Percentiles rank a stretch among this genome's conserved stretches.
phyloP scores from a whole-genome alignment of 2,113 vertebrate genomes.

The Rhagologus leucostigma region DNA sequence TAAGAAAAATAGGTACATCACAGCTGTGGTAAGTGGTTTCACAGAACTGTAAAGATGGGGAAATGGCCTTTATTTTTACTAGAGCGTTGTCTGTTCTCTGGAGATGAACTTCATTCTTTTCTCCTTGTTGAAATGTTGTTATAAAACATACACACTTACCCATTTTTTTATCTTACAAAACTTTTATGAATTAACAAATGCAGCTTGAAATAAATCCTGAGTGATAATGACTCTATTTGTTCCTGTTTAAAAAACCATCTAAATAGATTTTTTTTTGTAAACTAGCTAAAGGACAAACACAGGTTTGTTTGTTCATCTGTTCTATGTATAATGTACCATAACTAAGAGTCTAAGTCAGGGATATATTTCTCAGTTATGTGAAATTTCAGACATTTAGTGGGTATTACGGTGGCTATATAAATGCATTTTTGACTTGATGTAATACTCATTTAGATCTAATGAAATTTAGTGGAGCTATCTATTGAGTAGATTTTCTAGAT shows the following conservation, averaged over 20 bases:
- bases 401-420: neutral
- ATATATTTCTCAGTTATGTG: neutral
- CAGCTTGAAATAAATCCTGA: neutral
- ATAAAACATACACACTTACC: fast-evolving
- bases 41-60: neutral
- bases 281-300: neutral
- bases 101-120: neutral
- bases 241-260: neutral
- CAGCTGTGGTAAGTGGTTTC: neutral
- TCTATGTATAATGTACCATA: neutral
- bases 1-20: neutral
- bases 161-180: neutral
- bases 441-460: neutral
- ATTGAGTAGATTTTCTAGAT: neutral
- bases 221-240: neutral
- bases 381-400: neutral
- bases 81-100: neutral
- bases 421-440: neutral
- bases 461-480: neutral
- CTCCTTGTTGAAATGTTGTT: neutral
- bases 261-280: neutral
- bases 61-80: neutral
- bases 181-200: neutral
- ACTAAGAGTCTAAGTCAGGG: neutral
- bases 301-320: neutral